Conservation (phyloP, 2,888 invertebrate genomes). For the Micoletzkya japonica region DNA sequence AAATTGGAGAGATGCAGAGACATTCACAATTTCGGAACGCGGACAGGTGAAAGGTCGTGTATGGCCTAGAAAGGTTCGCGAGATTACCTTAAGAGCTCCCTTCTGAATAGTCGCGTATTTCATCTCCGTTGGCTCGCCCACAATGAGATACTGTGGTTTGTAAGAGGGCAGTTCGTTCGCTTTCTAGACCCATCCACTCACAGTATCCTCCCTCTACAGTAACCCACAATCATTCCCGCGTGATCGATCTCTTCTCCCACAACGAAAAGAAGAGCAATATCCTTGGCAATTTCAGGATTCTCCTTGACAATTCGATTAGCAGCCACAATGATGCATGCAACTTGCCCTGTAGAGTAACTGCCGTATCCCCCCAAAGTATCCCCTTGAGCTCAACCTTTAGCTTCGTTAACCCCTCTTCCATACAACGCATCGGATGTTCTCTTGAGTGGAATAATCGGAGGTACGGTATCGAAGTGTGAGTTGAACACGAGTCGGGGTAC, state of each 20-base stretch:
- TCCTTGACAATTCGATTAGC: conserved; percentile 44
- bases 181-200: conserved; percentile 35
- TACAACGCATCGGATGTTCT: conserved; percentile 46
- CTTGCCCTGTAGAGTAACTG: conserved; percentile 45
- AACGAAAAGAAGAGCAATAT: conserved; percentile 56
- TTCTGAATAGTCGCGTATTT: conserved; percentile 58
- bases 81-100: conserved; percentile 54
- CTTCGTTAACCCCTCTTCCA: conserved; percentile 60
- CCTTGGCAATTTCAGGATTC: conserved; percentile 42
- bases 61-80: not conserved
- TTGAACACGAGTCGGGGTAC: conserved; percentile 53
- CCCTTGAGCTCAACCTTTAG: conserved; percentile 47
- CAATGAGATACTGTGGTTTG: conserved; percentile 51
- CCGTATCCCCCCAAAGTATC: not conserved
- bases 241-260: conserved; percentile 62
- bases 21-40: too few relatives aligned
- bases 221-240: conserved; percentile 55
- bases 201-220: not conserved
- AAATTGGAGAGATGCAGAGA: too few relatives aligned
- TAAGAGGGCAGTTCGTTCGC: conserved; percentile 48
- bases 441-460: conserved; percentile 58
- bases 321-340: conserved; percentile 57
- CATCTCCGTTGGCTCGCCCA: conserved; percentile 62
- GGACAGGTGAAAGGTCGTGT: not conserved
- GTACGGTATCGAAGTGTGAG: conserved; percentile 62